A percentile compares a stretch with the other conserved stretches of the same genome.
These are phyloP conservation scores for Philopotamus ludificatus DNA, from an alignment of 1,140 invertebrate species.

Conservation along the genomic window DNA sequence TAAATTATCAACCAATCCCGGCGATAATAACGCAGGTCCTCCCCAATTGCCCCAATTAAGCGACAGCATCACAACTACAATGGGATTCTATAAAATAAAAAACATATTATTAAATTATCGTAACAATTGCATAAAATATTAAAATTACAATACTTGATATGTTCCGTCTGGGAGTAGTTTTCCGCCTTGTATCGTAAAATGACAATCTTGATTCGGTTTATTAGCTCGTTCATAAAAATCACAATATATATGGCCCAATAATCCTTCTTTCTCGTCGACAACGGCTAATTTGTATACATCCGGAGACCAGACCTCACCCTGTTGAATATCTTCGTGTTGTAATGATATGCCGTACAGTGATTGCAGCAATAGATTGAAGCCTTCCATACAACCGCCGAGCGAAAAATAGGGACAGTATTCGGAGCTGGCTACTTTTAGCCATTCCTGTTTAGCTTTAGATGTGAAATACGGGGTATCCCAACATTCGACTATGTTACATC, in stretches of 20 bases:
- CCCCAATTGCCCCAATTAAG: conserved; percentile 72
- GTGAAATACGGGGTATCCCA: conserved; percentile 88
- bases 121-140: conserved; percentile 5
- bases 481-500: conserved; percentile 58
- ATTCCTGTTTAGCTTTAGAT: conserved; percentile 67
- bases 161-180: conserved; percentile 74
- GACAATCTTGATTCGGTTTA: conserved; percentile 97
- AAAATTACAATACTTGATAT: conserved; percentile 66
- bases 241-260: conserved; percentile 95
- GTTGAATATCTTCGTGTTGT: conserved; percentile 65
- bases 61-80: conserved; percentile 93
- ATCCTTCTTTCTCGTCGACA: conserved; percentile 71
- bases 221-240: conserved; percentile 89
- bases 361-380: conserved; percentile 81
- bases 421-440: conserved; percentile 64
- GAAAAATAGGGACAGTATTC: conserved; percentile 91
- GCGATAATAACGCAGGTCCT: conserved; percentile 77
- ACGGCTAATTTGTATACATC: conserved; percentile 90
- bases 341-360: conserved; percentile 79
- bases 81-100: conserved; percentile 68
- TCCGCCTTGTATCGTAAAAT: conserved; percentile 96
- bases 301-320: conserved; percentile 81
- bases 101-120: neutral
- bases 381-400: conserved; percentile 93
- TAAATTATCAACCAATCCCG: conserved; percentile 88